Evolutionary conservation across 2,888 invertebrate species (phyloP).

Genomic region (Drosophila peninsularis): DNA sequence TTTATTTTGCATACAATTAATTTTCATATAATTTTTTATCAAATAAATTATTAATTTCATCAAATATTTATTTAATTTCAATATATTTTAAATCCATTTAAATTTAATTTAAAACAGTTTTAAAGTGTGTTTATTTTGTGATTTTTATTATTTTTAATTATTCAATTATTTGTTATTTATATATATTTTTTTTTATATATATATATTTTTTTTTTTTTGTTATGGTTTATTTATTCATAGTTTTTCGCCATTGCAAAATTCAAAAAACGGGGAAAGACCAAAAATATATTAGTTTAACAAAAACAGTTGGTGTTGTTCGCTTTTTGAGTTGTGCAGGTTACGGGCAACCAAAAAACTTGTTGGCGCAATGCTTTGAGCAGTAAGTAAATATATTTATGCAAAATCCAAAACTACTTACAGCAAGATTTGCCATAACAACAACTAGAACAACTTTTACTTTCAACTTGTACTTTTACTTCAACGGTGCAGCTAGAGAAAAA

Average conservation of each 20-base stretch:
- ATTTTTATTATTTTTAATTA: too few species aligned
- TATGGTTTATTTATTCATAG: conserved; percentile 1
- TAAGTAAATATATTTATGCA: conserved; percentile 22
- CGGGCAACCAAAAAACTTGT: conserved; percentile 35
- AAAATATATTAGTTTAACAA: conserved; percentile 76
- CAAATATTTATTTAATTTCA: too few species aligned
- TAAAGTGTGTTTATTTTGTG: too few species aligned
- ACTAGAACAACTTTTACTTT: conserved; percentile 30
- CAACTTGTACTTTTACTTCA: conserved; percentile 22
- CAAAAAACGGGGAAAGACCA: conserved; percentile 76
- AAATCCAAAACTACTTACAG: conserved; percentile 63
- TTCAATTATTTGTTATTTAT: neutral
- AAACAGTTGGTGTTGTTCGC: conserved; percentile 37
- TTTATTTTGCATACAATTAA: too few species aligned
- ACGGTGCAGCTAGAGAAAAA: conserved; percentile 47
- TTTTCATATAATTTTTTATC: too few species aligned
- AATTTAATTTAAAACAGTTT: too few species aligned
- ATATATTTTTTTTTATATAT: neutral
- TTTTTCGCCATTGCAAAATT: conserved; percentile 65
- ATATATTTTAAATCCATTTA: too few species aligned
- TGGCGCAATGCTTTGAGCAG: conserved; percentile 17
- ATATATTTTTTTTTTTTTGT: neutral
- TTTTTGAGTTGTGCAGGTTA: conserved; percentile 1
- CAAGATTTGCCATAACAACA: conserved; percentile 40
- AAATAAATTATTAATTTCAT: too few species aligned